Conservation (phyloP, 1,140 invertebrate species). For the Magallana ariakensis region DNA sequence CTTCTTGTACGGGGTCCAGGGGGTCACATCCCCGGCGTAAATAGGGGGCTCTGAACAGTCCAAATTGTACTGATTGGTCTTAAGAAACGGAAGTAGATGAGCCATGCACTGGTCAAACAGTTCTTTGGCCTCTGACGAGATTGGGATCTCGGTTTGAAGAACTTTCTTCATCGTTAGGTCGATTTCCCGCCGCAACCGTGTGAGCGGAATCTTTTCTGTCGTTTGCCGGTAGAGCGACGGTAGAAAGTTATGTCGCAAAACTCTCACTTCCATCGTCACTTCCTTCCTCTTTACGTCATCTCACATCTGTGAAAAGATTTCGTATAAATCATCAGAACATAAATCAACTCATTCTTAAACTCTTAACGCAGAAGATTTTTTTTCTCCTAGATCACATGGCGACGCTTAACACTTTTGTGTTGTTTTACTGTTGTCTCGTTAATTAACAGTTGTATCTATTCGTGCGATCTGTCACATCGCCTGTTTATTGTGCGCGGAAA, state of each 20-base stretch:
- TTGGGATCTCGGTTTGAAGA: slow-evolving; percentile 12
- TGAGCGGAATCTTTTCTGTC: slow-evolving; percentile 58
- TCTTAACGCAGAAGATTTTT: no score
- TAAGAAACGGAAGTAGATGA: slow-evolving; percentile 41
- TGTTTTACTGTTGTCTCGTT: neutral
- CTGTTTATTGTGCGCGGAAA: neutral
- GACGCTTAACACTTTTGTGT: neutral
- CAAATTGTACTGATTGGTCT: slow-evolving; percentile 48
- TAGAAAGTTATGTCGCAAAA: slow-evolving; percentile 58
- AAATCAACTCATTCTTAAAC: no score
- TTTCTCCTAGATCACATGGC: no score
- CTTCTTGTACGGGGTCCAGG: slow-evolving; percentile 53
- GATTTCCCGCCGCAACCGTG: slow-evolving; percentile 57
- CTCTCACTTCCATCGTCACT: slow-evolving; percentile 44
- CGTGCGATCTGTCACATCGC: neutral
- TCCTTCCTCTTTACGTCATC: neutral
- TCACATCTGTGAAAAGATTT: neutral
- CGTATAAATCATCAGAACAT: no score
- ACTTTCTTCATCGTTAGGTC: slow-evolving; percentile 49
- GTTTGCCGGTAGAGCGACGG: slow-evolving; percentile 61
- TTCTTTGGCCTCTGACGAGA: slow-evolving; percentile 39
- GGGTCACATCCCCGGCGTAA: slow-evolving; percentile 55
- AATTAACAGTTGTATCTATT: slow-evolving; percentile 24
- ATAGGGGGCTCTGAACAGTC: slow-evolving; percentile 56
- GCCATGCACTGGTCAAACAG: slow-evolving; percentile 49